Conservation (phyloP, 2,888 invertebrate species). For the Lithophane leautieri region DNA sequence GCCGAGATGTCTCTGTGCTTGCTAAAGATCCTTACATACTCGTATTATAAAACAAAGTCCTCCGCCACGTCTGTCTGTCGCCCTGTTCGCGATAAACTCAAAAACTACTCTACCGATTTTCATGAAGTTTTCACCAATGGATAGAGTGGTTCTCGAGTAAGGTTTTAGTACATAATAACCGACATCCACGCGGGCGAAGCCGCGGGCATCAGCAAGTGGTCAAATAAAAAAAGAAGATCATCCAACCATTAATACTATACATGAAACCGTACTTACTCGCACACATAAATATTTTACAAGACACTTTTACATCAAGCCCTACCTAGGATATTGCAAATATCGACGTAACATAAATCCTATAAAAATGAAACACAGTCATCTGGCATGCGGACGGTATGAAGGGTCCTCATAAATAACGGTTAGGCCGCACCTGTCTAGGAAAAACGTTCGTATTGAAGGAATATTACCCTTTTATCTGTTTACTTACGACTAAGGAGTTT, state of each 20-base stretch:
- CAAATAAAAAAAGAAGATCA: not conserved
- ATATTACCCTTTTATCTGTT: conserved; percentile 67
- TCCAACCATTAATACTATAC: not conserved
- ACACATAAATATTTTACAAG: conserved; percentile 29
- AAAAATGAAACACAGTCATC: conserved; percentile 76
- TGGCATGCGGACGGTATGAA: conserved; percentile 65
- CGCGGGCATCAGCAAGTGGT: no score
- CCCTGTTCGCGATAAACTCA: no score
- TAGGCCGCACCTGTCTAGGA: conserved; percentile 79
- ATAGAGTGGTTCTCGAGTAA: no score
- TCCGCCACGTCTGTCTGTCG: no score
- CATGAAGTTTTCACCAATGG: no score
- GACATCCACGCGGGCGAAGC: no score
- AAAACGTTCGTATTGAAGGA: conserved; percentile 67
- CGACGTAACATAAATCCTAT: conserved; percentile 73
- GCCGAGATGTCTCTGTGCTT: not conserved
- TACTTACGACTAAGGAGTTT: conserved; percentile 57
- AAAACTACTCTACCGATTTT: no score
- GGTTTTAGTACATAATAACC: no score
- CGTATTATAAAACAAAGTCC: no score
- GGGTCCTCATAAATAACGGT: conserved; percentile 80
- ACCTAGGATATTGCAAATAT: conserved; percentile 64
- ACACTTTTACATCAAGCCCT: conserved; percentile 42
- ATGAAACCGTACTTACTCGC: conserved; percentile 24
- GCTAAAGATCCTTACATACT: no score